A percentile compares a stretch with the other conserved stretches of the same genome.
phyloP scores from a whole-genome alignment of 2,797 vertebrate genomes.

The Poliocrania exsul region DNA sequence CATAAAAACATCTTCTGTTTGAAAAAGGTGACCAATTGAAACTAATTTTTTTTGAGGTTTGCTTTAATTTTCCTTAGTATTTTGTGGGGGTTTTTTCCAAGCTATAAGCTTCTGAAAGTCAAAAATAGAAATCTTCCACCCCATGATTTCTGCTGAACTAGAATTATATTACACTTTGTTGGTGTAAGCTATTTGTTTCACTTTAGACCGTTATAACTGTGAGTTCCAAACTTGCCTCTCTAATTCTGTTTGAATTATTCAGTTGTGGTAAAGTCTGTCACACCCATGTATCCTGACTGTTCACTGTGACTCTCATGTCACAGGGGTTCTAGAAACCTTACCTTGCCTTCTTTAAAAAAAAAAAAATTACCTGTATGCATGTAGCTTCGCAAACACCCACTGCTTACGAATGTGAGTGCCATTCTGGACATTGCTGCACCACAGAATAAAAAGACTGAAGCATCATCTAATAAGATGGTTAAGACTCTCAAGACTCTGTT shows the following conservation, averaged over 20 bases:
- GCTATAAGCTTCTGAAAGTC: background rate
- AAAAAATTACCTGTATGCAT: fast-evolving
- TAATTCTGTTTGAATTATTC: background rate
- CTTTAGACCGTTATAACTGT: background rate
- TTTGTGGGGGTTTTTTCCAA: background rate
- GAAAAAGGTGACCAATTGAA: background rate
- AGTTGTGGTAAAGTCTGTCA: background rate
- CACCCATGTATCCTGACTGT: fast-evolving
- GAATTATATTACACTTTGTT: background rate
- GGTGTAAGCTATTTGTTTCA: background rate
- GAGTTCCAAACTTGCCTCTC: background rate
- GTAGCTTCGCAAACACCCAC: background rate
- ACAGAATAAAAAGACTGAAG: background rate
- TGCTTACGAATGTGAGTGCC: background rate
- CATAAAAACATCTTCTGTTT: background rate
- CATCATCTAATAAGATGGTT: background rate
- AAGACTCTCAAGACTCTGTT: background rate
- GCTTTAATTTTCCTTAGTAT: background rate
- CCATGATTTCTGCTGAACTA: background rate
- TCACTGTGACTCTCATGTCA: background rate
- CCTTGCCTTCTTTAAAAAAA: background rate
- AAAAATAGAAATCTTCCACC: background rate
- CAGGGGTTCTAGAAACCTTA: background rate
- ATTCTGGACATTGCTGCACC: background rate
- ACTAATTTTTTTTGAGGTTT: background rate